Evolutionary conservation across 2,888 invertebrate genomes (phyloP).

Genomic region (Epirrhoe tristata): DNA sequence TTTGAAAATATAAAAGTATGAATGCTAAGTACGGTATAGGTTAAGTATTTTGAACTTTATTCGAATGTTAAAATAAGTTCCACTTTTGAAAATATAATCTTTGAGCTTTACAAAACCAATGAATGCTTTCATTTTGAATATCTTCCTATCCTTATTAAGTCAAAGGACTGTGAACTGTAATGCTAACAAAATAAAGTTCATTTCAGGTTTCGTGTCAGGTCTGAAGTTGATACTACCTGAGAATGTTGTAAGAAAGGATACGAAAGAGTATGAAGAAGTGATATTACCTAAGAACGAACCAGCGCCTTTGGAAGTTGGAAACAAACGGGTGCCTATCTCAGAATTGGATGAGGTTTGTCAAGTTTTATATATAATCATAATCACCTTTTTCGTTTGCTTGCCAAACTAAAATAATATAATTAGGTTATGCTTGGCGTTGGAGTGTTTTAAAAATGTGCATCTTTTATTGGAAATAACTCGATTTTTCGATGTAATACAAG

Average conservation of each 20-base stretch:
- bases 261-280: conserved; percentile 93
- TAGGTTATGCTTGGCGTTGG: no score
- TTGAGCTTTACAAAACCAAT: no score
- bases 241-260: conserved; percentile 90
- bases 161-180: background rate
- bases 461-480: no score
- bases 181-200: conserved; percentile 1
- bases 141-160: background rate
- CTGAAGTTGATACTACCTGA: conserved; percentile 92
- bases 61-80: no score
- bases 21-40: no score
- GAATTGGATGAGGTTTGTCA: conserved; percentile 87
- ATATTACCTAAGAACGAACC: conserved; percentile 90
- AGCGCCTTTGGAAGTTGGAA: conserved; percentile 86
- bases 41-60: no score
- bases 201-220: conserved; percentile 90
- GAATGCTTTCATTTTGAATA: no score
- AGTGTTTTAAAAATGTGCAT: no score
- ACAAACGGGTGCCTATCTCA: conserved; percentile 86
- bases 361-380: background rate
- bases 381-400: background rate
- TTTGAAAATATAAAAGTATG: conserved; percentile 3
- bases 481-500: no score
- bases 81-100: no score
- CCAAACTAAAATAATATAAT: no score